Evolutionary conservation across 2,113 vertebrate species (phyloP).

Genomic region (Heteronetta atricapilla): DNA sequence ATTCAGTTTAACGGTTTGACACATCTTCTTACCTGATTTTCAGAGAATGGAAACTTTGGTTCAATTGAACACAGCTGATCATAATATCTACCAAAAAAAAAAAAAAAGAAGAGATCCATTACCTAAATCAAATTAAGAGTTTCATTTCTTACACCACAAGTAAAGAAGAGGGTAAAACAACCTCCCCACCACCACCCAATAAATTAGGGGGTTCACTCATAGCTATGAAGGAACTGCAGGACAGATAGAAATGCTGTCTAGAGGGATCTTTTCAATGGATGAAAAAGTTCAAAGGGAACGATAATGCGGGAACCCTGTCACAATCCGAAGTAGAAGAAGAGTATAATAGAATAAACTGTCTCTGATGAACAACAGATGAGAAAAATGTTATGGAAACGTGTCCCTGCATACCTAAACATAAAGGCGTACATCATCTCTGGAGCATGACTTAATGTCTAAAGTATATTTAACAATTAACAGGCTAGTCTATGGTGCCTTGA

Average conservation of each 20-base stretch:
- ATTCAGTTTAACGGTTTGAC: not conserved
- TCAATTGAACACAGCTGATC: slow-evolving; percentile 96
- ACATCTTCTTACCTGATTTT: slow-evolving; percentile 88
- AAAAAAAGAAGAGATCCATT: not conserved
- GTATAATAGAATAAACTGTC: not conserved
- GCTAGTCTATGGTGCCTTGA: not conserved
- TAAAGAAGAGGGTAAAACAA: not conserved
- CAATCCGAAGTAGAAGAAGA: not conserved
- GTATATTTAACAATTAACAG: not conserved
- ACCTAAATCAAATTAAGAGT: not conserved
- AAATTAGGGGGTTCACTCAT: not conserved
- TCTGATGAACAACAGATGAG: not conserved
- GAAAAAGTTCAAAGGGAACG: not conserved
- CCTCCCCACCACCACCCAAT: not conserved
- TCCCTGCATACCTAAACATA: not conserved
- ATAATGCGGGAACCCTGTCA: not conserved
- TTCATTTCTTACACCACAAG: not conserved
- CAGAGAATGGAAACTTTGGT: slow-evolving; percentile 96
- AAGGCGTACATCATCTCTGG: not conserved
- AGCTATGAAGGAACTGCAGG: not conserved
- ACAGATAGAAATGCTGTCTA: not conserved
- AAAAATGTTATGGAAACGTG: not conserved
- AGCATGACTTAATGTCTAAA: not conserved
- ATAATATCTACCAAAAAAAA: slow-evolving; percentile 90
- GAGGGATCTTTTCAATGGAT: not conserved